Evolutionary conservation across 2,888 invertebrate species (phyloP).

Genomic region (Drosophila fungiperda): DNA sequence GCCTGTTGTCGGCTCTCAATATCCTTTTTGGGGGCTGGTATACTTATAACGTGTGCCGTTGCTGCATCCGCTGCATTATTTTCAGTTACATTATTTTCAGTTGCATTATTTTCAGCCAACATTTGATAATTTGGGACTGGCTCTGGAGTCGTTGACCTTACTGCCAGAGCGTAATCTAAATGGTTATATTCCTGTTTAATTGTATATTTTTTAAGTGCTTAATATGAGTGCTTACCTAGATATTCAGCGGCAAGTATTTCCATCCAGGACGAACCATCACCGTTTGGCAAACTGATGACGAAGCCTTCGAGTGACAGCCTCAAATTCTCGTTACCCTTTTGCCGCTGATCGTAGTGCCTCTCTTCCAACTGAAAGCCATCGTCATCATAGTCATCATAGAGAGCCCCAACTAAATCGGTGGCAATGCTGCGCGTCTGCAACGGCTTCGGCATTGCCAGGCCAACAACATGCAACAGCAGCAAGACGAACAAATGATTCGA

Average conservation of each 20-base stretch:
- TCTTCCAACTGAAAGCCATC: conserved; percentile 81
- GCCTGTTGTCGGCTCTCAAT: conserved; percentile 65
- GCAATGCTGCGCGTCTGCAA: conserved; percentile 37
- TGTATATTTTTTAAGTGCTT: background rate
- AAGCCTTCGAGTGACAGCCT: conserved; percentile 87
- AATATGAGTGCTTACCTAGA: conserved; percentile 40
- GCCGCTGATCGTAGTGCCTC: conserved; percentile 89
- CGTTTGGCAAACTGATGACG: conserved; percentile 73
- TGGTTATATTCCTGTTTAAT: background rate
- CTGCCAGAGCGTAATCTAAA: conserved; percentile 46
- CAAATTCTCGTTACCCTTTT: conserved; percentile 91
- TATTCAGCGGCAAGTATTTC: conserved; percentile 58
- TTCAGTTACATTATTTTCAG: conserved; percentile 13
- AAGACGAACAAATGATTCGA: conserved; percentile 83
- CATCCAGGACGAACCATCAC: conserved; percentile 46
- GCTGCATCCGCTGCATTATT: conserved; percentile 25
- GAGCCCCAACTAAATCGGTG: conserved; percentile 57
- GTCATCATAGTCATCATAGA: conserved; percentile 69
- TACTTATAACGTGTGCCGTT: conserved; percentile 33
- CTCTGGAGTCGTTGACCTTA: conserved; percentile 29
- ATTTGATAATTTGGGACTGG: conserved; percentile 35
- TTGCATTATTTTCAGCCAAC: conserved; percentile 21
- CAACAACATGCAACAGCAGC: conserved; percentile 53
- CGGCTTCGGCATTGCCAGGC: conserved; percentile 37
- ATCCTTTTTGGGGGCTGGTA: conserved; percentile 59